phyloP scores from a whole-genome alignment of 2,888 invertebrate species.

The Drosophila emarginata region DNA sequence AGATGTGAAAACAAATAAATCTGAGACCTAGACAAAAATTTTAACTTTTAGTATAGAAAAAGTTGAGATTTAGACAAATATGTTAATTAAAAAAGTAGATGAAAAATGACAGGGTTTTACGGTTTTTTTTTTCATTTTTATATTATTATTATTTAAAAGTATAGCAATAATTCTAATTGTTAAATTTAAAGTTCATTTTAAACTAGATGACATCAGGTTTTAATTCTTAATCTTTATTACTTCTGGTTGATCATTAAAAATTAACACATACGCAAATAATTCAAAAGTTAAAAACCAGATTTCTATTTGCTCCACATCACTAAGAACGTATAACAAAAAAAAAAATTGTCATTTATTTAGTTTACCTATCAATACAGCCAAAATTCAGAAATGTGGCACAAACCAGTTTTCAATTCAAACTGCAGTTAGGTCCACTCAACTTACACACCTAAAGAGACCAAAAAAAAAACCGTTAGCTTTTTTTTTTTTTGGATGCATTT shows the following conservation, averaged over 20 bases:
- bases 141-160: too few species aligned
- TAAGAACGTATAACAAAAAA: background rate
- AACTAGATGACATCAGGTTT: background rate
- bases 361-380: background rate
- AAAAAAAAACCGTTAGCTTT: background rate
- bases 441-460: background rate
- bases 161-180: background rate
- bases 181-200: background rate
- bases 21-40: too few species aligned
- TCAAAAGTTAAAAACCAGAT: background rate
- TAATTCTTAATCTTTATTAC: background rate
- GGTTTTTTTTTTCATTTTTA: too few species aligned
- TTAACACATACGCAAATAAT: background rate
- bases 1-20: too few species aligned
- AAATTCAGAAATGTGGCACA: background rate
- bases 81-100: too few species aligned
- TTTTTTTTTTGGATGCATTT: background rate
- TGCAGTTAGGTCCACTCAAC: conserved; percentile 6
- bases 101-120: too few species aligned
- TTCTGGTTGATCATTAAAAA: background rate
- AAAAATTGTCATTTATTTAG: background rate
- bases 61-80: too few species aligned
- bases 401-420: conserved; percentile 1
- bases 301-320: background rate
- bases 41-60: too few species aligned